These are phyloP conservation scores for Phaethornis superciliosus DNA, from an alignment of 2,113 vertebrate genomes.

Conservation along the genomic window DNA sequence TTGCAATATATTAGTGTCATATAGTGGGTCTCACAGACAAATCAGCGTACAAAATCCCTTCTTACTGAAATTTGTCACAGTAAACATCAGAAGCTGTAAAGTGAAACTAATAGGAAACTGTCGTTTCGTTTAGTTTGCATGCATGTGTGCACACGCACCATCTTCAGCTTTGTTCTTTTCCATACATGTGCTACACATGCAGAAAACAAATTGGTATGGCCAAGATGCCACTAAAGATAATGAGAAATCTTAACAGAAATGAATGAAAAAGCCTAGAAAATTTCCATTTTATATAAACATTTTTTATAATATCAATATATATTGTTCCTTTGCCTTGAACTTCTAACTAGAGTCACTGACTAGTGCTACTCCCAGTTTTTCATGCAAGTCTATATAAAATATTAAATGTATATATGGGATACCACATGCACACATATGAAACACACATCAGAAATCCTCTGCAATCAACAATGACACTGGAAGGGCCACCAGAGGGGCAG, in stretches of 20 bases:
- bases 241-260: not conserved
- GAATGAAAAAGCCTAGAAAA: not conserved
- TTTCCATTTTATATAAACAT: not conserved
- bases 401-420: not conserved
- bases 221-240: not conserved
- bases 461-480: not conserved
- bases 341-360: not conserved
- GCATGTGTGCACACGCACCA: not conserved
- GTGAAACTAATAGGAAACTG: not conserved
- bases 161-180: not conserved
- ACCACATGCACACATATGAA: not conserved
- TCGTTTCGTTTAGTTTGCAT: not conserved
- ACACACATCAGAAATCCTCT: not conserved
- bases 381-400: not conserved
- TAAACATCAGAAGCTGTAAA: constrained; percentile 48
- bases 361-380: not conserved
- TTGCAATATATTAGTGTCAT: not conserved
- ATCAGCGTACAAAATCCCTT: constrained; percentile 42
- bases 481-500: not conserved
- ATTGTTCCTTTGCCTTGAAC: not conserved
- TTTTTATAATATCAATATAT: not conserved
- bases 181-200: not conserved
- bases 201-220: not conserved
- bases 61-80: constrained; percentile 49
- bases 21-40: constrained; percentile 29